Conservation (phyloP, 2,888 invertebrate genomes). For the Catocala sponsa region DNA sequence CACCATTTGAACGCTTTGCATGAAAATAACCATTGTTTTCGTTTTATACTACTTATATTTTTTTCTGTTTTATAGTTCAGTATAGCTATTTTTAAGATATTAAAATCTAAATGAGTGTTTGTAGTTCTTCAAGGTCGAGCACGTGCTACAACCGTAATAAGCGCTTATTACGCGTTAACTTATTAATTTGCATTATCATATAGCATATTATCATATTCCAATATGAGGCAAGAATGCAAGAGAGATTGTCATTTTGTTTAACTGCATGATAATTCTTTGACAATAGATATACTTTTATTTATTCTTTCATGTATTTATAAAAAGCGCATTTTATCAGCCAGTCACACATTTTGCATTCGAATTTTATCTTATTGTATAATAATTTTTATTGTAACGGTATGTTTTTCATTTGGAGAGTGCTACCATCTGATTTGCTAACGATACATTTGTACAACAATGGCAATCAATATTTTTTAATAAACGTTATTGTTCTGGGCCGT, state of each 20-base stretch:
- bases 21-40: constrained; percentile 3
- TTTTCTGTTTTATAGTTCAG: background rate
- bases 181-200: background rate
- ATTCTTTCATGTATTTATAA: too few species aligned
- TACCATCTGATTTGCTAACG: constrained; percentile 23
- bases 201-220: too few species aligned
- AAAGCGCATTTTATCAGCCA: background rate
- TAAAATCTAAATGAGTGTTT: too few species aligned
- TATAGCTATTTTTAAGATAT: background rate
- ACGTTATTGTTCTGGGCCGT: constrained; percentile 44
- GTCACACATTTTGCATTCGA: background rate
- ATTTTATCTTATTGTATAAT: background rate
- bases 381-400: background rate
- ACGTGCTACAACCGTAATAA: background rate
- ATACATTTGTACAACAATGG: constrained; percentile 25
- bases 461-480: constrained; percentile 47
- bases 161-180: background rate
- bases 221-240: too few species aligned
- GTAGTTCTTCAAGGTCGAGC: background rate
- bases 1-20: constrained; percentile 28
- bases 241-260: too few species aligned
- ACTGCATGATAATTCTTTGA: too few species aligned
- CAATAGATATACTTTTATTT: too few species aligned
- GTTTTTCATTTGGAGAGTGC: constrained; percentile 7
- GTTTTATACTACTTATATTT: constrained; percentile 10